Evolutionary conservation across 2,888 invertebrate species (phyloP), one percentile per base, ranked within the genome.

Genomic region (Drosophila subquinaria): DNA sequence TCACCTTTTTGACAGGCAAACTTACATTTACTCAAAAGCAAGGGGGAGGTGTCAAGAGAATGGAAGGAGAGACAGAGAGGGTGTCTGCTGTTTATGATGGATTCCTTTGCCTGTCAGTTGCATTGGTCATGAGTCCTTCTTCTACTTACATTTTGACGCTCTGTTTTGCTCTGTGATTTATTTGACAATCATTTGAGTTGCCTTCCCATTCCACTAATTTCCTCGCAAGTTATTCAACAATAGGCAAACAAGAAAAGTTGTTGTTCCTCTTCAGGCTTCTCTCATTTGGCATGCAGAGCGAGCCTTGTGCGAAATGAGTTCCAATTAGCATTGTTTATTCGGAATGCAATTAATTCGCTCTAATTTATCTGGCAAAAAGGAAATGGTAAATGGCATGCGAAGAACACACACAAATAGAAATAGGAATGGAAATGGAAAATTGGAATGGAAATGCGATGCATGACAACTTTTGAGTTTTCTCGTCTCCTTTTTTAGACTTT

Each of bases 271-370:
- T 51, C 5, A 5, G 11, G n/a, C 40, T 27, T 47, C 20, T 47
- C 88, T 76, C 79, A 86, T 86, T 86, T 81, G 77, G 70, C 85
- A 86, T 86, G 87, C 85, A 74, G 74, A 76, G 73, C 67, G 76
- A 69, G 80, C 70, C 74, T 83, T 87, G 88, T 88, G 81, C 89
- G 87, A 84, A 89, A 89, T 81, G 88, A 87, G 84, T 86, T 86
- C 89, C 85, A 86, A 86, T 89, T 86, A 87, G 87, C 71, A 70
- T 86, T 89, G 82, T 86, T 83, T 79, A 84, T 89, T 72, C 76
- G 80, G 78, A 78, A 84, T 88, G 89, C 89, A 86, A 86, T 89
- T 86, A 86, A 86, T 86, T 86, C 82, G 86, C 88, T 86, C 86
- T 76, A 86, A 86, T 86, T 86, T 86, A 86, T 85, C 72, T 84